Evolutionary conservation across 2,113 vertebrate species (phyloP).

Genomic region (Apaloderma vittatum): DNA sequence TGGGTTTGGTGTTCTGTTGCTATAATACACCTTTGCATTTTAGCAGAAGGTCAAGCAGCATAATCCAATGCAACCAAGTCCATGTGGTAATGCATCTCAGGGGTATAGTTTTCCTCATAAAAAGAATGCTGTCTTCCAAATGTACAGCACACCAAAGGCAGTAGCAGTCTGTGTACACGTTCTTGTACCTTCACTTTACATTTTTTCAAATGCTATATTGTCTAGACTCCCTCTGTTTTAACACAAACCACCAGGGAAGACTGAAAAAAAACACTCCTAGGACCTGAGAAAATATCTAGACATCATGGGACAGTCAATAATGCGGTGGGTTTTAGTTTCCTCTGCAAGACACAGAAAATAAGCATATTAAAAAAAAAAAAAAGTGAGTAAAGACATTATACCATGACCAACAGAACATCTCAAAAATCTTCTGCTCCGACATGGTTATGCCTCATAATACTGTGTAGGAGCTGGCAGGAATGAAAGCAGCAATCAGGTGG

Average conservation of each 20-base stretch:
- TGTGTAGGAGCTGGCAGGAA: neutral
- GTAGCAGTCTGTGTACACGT: neutral
- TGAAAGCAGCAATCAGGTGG: neutral
- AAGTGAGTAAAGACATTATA: neutral
- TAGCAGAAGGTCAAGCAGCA: neutral
- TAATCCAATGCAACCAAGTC: neutral
- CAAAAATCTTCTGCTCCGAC: neutral
- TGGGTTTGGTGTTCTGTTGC: neutral
- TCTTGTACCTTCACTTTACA: neutral
- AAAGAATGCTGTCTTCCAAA: neutral
- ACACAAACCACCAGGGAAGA: neutral
- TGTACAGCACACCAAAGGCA: neutral
- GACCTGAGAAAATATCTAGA: neutral
- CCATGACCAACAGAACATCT: neutral
- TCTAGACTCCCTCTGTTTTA: neutral
- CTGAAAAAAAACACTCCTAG: neutral
- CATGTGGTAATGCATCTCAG: neutral
- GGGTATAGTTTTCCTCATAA: neutral
- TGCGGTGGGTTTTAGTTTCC: neutral
- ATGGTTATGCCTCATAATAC: neutral
- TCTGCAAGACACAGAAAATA: neutral
- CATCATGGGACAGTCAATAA: rapidly evolving
- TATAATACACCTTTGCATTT: neutral
- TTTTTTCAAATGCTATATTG: neutral
- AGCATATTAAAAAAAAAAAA: neutral